Evolutionary conservation across 2,797 vertebrate genomes (phyloP), one percentile per base, ranked within the genome.

Genomic region (Malacoraja senta): DNA sequence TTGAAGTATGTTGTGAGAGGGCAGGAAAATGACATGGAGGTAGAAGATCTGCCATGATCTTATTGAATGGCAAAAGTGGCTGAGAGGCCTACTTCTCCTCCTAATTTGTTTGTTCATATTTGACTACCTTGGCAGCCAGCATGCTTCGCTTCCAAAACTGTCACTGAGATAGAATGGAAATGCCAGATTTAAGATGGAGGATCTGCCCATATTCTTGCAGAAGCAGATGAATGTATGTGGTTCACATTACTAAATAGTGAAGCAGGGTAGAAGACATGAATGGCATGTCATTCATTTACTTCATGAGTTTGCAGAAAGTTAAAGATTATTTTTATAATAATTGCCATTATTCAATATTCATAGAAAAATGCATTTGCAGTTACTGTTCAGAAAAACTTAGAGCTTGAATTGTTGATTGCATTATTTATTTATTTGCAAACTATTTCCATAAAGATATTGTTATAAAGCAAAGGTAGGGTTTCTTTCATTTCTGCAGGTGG

Each of bases 401-500:
- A 68, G 17, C 1, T 35, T 88, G 68, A 8, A 88, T 88, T 88
- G 61, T 8, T 88, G 12, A 26, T 26, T 58, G 10, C 44, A 84
- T 84, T 86, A 86, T n/a, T 88, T 35, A 21, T 88, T 3, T 32
- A 68, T 88, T 88, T 17, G 8, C 32, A 24, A 68, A 68, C 61
- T 88, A 32, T 65, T 88, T 68, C 63, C 63, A 35, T 68, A 35
- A 61, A 19, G 4, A 32, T 63, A 1, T 38, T 79, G 13, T 88
- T 65, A 88, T 88, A 35, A 68, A 88, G 17, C 58, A 86, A 65
- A 32, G 29, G n/a, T 63, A 81, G 77, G 29, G 15, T 83, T 81
- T 93, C 26, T 68, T 92, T 74, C 68, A n/a, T 93, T 71, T 94
- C 93, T 17, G 78, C 94, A 97, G 97, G 97, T 97, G 93, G 97